Percentiles rank a stretch among this genome's conserved stretches.
Conservation (phyloP, 2,797 vertebrate genomes). For the Sciurus vulgaris region DNA sequence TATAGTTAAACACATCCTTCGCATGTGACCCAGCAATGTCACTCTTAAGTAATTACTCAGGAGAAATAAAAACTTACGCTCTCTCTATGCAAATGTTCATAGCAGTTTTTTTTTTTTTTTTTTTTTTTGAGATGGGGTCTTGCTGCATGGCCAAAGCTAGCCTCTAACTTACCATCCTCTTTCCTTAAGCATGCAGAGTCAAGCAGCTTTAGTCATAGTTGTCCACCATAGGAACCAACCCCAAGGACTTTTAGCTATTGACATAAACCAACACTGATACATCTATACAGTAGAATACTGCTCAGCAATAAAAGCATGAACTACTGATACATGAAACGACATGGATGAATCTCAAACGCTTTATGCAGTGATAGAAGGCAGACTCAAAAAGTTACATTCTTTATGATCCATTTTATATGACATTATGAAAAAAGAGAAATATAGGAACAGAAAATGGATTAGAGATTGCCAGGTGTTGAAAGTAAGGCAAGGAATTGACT, state of each 20-base stretch:
- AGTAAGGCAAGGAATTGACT: background rate
- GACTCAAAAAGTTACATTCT: background rate
- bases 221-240: background rate
- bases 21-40: constrained; percentile 37
- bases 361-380: background rate
- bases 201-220: background rate
- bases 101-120: background rate
- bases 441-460: background rate
- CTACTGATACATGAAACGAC: background rate
- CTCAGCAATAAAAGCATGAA: background rate
- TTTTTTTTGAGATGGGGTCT: background rate
- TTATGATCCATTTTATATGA: background rate
- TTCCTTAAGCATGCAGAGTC: background rate
- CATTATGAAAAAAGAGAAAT: background rate
- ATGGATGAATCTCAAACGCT: background rate
- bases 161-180: background rate
- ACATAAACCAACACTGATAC: background rate
- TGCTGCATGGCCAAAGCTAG: too few species aligned
- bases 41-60: constrained; percentile 33
- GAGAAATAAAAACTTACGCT: background rate
- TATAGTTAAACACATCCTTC: constrained; percentile 45
- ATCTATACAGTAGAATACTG: background rate
- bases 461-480: background rate
- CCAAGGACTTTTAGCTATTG: too few species aligned
- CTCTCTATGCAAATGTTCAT: background rate